Evolutionary conservation across 1,140 invertebrate species (phyloP).

Genomic region (Megalopta genalis): DNA sequence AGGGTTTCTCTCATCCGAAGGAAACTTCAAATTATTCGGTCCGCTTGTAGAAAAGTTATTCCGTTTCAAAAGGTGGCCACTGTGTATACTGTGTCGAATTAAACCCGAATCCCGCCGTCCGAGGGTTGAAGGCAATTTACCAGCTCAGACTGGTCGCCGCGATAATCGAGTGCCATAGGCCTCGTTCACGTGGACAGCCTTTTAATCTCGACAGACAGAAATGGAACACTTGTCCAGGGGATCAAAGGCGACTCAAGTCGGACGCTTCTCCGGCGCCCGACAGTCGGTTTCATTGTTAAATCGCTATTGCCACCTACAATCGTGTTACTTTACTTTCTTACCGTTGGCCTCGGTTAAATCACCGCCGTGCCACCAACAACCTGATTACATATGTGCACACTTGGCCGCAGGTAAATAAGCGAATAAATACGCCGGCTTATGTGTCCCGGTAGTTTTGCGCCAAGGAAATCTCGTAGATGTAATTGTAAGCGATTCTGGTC

Average conservation of each 20-base stretch:
- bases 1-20: too few species aligned
- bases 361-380: slow-evolving; percentile 60
- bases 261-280: slow-evolving; percentile 26
- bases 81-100: too few species aligned
- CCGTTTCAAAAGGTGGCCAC: too few species aligned
- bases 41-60: too few species aligned
- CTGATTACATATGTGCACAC: slow-evolving; percentile 55
- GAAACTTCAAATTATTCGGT: too few species aligned
- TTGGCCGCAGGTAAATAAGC: slow-evolving; percentile 57
- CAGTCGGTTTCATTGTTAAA: slow-evolving; percentile 66
- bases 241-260: slow-evolving; percentile 29
- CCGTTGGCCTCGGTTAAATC: slow-evolving; percentile 67
- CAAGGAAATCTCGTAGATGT: slow-evolving; percentile 57
- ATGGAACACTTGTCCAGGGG: slow-evolving; percentile 50
- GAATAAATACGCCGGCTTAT: slow-evolving; percentile 22
- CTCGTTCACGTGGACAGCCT: too few species aligned
- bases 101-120: too few species aligned
- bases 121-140: too few species aligned
- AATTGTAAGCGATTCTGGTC: slow-evolving; percentile 37
- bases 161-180: too few species aligned
- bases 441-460: not conserved
- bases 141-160: too few species aligned
- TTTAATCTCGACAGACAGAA: too few species aligned
- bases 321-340: slow-evolving; percentile 76
- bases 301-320: slow-evolving; percentile 70